Percentiles rank a stretch among this genome's conserved stretches.
Conservation (phyloP, 2,888 invertebrate genomes). For the Carpatolechia fugitivella region DNA sequence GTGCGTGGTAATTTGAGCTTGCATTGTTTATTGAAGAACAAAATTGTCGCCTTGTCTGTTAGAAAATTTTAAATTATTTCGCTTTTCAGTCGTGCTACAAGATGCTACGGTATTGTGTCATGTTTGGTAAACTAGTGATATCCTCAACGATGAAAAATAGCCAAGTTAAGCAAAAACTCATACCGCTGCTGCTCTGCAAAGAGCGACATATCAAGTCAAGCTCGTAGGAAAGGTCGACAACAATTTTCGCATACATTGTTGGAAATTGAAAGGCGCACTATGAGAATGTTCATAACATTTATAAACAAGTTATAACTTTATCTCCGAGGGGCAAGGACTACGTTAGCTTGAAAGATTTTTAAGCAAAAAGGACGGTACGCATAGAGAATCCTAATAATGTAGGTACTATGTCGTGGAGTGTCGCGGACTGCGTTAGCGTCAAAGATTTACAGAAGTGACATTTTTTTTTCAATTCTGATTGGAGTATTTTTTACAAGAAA, state of each 20-base stretch:
- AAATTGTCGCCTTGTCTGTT: neutral
- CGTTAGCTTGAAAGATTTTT: slow-evolving; percentile 5
- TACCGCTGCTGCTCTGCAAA: slow-evolving; percentile 35
- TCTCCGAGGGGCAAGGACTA: neutral
- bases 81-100: no score
- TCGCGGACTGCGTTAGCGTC: slow-evolving; percentile 37
- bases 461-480: no score
- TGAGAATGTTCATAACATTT: slow-evolving; percentile 27
- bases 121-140: no score
- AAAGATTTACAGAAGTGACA: slow-evolving; percentile 8
- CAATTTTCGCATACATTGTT: slow-evolving; percentile 66
- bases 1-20: slow-evolving; percentile 32
- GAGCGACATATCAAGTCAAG: slow-evolving; percentile 40
- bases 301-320: slow-evolving; percentile 31
- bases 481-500: neutral
- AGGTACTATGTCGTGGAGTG: slow-evolving; percentile 39
- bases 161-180: slow-evolving; percentile 30
- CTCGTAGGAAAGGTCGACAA: slow-evolving; percentile 60
- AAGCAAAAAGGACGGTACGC: slow-evolving; percentile 35
- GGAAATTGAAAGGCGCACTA: slow-evolving; percentile 58
- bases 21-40: neutral
- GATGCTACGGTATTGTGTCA: no score
- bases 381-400: slow-evolving; percentile 54
- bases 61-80: no score
- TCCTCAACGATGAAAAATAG: slow-evolving; percentile 6